Evolutionary conservation across 2,888 invertebrate species (phyloP).

Genomic region (Sphaerophoria taeniata): DNA sequence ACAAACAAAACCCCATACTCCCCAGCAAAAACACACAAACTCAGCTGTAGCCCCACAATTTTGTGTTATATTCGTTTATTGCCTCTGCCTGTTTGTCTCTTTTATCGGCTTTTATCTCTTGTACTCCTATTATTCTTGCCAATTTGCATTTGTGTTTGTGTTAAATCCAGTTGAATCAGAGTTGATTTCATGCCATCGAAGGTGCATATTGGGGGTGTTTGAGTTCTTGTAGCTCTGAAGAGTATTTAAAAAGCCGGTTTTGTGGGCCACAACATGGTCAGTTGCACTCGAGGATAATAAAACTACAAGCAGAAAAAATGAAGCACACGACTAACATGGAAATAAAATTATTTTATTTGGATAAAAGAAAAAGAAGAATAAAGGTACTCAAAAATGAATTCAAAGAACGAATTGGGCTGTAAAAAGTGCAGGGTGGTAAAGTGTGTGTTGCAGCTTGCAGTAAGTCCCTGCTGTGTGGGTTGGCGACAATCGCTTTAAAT

Average conservation of each 20-base stretch:
- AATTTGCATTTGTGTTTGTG: constrained; percentile 52
- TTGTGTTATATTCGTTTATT: neutral
- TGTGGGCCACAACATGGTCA: constrained; percentile 55
- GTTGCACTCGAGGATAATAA: constrained; percentile 56
- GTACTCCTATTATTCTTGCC: constrained; percentile 11
- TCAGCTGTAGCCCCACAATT: constrained; percentile 1
- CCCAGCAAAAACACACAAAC: neutral
- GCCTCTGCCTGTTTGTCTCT: constrained; percentile 32
- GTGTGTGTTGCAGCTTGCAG: constrained; percentile 8
- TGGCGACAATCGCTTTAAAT: neutral
- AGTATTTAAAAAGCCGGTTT: constrained; percentile 74
- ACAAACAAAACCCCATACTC: constrained; percentile 12
- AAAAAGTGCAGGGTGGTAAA: neutral
- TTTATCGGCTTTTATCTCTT: constrained; percentile 19
- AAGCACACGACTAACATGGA: neutral
- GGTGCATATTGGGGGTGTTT: constrained; percentile 68
- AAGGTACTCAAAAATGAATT: constrained; percentile 10
- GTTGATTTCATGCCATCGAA: constrained; percentile 60
- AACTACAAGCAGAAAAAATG: constrained; percentile 11
- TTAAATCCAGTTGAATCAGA: constrained; percentile 68
- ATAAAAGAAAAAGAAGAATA: constrained; percentile 21
- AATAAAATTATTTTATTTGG: constrained; percentile 22
- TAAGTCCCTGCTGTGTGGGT: constrained; percentile 29
- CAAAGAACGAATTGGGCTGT: constrained; percentile 6
- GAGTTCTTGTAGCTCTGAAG: constrained; percentile 18